Conservation (phyloP, 2,888 invertebrate species). For the Heliconius aoede region DNA sequence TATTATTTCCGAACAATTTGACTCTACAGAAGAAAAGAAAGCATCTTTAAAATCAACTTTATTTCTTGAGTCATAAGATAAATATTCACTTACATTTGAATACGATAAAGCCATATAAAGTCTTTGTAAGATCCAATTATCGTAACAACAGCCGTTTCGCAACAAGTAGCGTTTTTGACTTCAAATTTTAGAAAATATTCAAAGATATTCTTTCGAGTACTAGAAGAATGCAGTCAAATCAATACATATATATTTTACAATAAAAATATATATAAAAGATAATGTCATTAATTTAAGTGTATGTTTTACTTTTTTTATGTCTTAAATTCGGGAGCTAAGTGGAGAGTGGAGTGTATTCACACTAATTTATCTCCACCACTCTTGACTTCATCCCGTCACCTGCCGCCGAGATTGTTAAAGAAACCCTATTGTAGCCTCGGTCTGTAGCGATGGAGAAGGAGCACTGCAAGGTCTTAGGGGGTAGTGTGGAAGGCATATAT, state of each 20-base stretch:
- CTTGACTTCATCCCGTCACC: no score
- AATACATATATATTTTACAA: no score
- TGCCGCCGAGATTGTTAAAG: no score
- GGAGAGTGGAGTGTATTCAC: no score
- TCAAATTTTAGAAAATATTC: constrained; percentile 7
- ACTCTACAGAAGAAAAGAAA: neutral
- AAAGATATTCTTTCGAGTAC: neutral
- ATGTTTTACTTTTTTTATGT: neutral
- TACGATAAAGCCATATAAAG: constrained; percentile 3
- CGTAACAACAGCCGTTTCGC: constrained; percentile 21
- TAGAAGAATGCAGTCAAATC: neutral
- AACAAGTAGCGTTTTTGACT: constrained; percentile 10
- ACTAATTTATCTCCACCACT: neutral
- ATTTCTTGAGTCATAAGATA: neutral
- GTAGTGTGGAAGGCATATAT: no score
- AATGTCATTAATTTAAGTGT: neutral
- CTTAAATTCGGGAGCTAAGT: no score
- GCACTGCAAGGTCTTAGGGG: no score
- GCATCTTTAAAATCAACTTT: neutral
- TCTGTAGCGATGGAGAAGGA: no score
- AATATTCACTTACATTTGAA: neutral
- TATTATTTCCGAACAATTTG: neutral
- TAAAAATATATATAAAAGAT: no score
- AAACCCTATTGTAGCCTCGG: no score
- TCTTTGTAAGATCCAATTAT: constrained; percentile 22